These are phyloP conservation scores for Sarotherodon lohbergeri DNA, from an alignment of 2,113 vertebrate species.

Conservation along the genomic window DNA sequence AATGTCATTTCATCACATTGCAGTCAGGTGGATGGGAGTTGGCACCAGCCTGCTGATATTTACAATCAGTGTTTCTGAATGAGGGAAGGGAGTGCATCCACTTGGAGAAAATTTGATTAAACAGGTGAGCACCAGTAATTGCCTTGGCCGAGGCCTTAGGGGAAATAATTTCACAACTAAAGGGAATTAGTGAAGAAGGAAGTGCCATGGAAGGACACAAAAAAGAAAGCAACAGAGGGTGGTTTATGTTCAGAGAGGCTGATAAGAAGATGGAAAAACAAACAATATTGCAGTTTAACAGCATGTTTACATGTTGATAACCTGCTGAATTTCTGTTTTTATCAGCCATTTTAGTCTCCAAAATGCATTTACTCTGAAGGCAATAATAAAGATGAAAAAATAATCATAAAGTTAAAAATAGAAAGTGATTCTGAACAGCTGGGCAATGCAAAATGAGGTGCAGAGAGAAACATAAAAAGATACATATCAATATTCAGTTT, in stretches of 20 bases:
- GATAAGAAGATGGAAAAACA: neutral
- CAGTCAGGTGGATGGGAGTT: neutral
- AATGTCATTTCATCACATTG: slow-evolving; percentile 14
- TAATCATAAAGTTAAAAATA: neutral
- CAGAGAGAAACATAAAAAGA: neutral
- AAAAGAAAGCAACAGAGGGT: neutral
- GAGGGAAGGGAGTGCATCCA: slow-evolving; percentile 20
- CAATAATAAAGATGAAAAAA: neutral
- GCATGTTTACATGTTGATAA: neutral
- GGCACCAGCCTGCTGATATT: slow-evolving; percentile 1
- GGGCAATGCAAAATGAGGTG: neutral
- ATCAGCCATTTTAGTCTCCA: neutral
- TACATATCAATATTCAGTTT: neutral
- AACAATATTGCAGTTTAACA: neutral
- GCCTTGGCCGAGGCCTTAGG: slow-evolving; percentile 4
- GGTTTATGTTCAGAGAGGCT: neutral
- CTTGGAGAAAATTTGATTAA: slow-evolving; percentile 54
- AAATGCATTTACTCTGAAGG: neutral
- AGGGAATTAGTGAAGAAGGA: slow-evolving; percentile 9
- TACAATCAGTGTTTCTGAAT: slow-evolving; percentile 3
- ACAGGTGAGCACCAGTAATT: slow-evolving; percentile 55
- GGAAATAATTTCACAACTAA: slow-evolving; percentile 53
- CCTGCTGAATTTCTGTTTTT: neutral
- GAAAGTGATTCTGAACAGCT: neutral
- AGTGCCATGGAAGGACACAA: neutral